Evolutionary conservation across 2,113 vertebrate species (phyloP).

Genomic region (Chunga burmeisteri): DNA sequence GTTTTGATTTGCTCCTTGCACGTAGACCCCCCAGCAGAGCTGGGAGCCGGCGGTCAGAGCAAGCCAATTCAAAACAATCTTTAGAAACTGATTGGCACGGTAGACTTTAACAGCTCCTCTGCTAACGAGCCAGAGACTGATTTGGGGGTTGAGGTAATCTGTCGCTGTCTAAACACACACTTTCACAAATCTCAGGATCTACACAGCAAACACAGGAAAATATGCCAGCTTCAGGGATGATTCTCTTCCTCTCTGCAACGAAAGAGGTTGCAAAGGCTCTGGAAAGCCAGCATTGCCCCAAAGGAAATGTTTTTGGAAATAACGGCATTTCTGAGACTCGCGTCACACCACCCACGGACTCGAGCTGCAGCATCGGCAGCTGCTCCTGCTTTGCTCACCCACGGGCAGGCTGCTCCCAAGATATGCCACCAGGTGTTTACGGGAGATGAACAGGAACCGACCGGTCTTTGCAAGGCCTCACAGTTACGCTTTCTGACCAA

Average conservation of each 20-base stretch:
- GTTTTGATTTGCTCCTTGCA: neutral
- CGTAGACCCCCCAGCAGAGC: neutral
- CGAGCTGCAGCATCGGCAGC: neutral
- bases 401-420: neutral
- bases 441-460: neutral
- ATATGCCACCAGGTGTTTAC: neutral
- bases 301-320: neutral
- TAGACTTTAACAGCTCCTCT: neutral
- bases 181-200: neutral
- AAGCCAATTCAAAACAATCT: neutral
- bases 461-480: neutral
- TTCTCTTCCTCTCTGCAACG: neutral
- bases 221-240: neutral
- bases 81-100: neutral
- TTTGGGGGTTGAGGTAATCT: neutral
- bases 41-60: neutral
- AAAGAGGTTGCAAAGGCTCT: neutral
- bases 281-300: neutral
- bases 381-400: neutral
- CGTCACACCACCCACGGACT: neutral
- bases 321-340: neutral
- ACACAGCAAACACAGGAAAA: neutral
- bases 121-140: neutral
- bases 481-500: conserved; percentile 20
- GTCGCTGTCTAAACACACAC: neutral